Evolutionary conservation across 2,888 invertebrate genomes (phyloP).

Genomic region (Noctua janthe): DNA sequence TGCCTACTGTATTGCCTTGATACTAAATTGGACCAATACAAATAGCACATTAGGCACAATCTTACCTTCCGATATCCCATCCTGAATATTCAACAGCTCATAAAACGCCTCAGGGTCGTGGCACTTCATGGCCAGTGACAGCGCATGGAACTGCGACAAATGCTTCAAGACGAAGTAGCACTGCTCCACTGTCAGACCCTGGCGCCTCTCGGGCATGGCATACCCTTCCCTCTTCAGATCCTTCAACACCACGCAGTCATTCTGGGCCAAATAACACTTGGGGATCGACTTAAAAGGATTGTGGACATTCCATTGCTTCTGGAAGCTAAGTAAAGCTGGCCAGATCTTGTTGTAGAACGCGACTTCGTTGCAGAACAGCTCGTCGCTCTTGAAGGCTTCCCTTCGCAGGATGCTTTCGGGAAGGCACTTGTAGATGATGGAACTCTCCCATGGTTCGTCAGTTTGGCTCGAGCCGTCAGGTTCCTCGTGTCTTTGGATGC

Average conservation of each 20-base stretch:
- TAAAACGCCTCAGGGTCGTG: slow-evolving; percentile 90
- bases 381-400: slow-evolving; percentile 93
- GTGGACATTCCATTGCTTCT: slow-evolving; percentile 83
- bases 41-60: not conserved
- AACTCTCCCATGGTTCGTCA: slow-evolving; percentile 91
- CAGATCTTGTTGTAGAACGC: slow-evolving; percentile 93
- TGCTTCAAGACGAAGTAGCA: slow-evolving; percentile 91
- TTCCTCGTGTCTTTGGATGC: slow-evolving; percentile 79
- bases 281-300: slow-evolving; percentile 90
- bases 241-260: slow-evolving; percentile 90
- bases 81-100: slow-evolving; percentile 85
- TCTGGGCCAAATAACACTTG: slow-evolving; percentile 90
- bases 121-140: slow-evolving; percentile 91
- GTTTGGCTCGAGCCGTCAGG: slow-evolving; percentile 76
- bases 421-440: slow-evolving; percentile 93
- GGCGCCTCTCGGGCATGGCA: slow-evolving; percentile 91
- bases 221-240: slow-evolving; percentile 91
- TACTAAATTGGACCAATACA: not conserved
- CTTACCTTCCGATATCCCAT: slow-evolving; percentile 87
- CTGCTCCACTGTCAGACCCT: slow-evolving; percentile 91
- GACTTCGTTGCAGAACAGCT: slow-evolving; percentile 93
- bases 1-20: not conserved
- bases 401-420: slow-evolving; percentile 92
- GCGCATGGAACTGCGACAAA: slow-evolving; percentile 92
- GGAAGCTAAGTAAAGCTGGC: slow-evolving; percentile 92